Base-by-base conservation (phyloP, 2,888 invertebrate genomes). In the Listrodromus nycthemerus region DNA sequence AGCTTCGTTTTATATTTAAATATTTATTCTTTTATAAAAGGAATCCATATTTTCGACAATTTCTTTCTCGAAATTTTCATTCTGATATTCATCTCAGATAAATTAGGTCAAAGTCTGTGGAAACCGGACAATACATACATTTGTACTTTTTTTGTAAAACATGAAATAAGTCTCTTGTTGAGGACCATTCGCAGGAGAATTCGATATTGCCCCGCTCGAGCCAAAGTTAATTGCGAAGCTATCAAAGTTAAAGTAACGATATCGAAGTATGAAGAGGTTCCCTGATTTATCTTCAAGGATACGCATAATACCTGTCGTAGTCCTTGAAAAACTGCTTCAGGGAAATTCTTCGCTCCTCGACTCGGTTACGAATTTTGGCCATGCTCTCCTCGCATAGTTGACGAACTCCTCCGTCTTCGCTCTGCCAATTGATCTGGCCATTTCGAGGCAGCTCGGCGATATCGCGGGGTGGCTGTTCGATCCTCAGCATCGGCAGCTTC, bases 261-360 rank as follows among this genome's bases (percentile, higher is more conserved):
- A 45, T 45, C 41, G 41, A 41, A 21, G 41, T 37, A 65, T 5
- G 30, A 6, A 45, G 24, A 24, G 30, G 8, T 45, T 84, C 66
- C 37, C 41, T 45, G 30, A 21, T 61, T 65, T 19, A 63, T n/a
- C 30, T 61, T 50, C 37, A 74, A 16, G 45, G 27, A 61, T 37
- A 8, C 45, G 41, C 27, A 8, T 76, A 92, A 91, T 88, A 96
- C 96, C 94, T 95, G 91, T 97, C 97, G 88, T 95, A 96, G 87
- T 96, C 96, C 66, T 95, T 94, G 91, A 97, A 97, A 84, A 95
- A 95, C 0, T 96, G 96, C 85, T 96, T 95, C 83, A 97, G 91
- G 86, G 95, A 94, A 65, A 97, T 94, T 76, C 96, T 92, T 84
- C 96, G 94, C 90, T 95, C 95, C 65, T 93, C 92, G 80, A 96